Evolutionary conservation across 2,888 invertebrate genomes (phyloP), one percentile per base, ranked within the genome.

Genomic region (Nomada fucata): DNA sequence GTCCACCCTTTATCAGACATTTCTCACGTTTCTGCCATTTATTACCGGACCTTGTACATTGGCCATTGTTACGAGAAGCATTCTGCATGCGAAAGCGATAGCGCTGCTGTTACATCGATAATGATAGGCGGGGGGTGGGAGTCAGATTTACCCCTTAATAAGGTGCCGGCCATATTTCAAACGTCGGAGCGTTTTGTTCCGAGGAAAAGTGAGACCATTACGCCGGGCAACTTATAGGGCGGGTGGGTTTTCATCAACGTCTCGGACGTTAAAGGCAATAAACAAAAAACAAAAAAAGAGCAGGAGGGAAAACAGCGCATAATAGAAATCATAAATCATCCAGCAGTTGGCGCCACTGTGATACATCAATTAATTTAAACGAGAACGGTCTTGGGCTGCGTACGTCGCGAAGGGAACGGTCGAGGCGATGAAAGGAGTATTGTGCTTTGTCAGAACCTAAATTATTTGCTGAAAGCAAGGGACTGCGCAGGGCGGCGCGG

Each of bases 81-180:
- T 76, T 76, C 42, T 52, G 64, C 52, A 64, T 67, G 69, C 52
- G 47, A 71, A 74, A 77, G 61, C 69, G 63, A 60, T 57, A 72
- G 69, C 55, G 44, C 52, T 42, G 47, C 26, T 59, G 74, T 64
- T 47, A 69, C 71, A 83, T 77, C 75, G 76, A 83, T 79, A 85
- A 83, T 79, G 75, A 86, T 77, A 72, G 61, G 50, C 63, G 44
- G 44, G 60, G 20, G 47, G 68, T 64, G 53, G 50, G 83, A 72
- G 67, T 83, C 76, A 44, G 83, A 76, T 84, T 87, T 81, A 83
- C 78, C 61, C 65, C 42, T 86, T 87, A 87, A 87, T 87, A 87
- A 88, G 82, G 73, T 72, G 82, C 29, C 36, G 68, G 84, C 76
- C 73, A 86, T 88, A 86, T 88, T 81, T 85, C 85, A 78, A 67